phyloP scores from a whole-genome alignment of 35 echinoderm and acorn worm genomes.

The Ophioderma brevispina region DNA sequence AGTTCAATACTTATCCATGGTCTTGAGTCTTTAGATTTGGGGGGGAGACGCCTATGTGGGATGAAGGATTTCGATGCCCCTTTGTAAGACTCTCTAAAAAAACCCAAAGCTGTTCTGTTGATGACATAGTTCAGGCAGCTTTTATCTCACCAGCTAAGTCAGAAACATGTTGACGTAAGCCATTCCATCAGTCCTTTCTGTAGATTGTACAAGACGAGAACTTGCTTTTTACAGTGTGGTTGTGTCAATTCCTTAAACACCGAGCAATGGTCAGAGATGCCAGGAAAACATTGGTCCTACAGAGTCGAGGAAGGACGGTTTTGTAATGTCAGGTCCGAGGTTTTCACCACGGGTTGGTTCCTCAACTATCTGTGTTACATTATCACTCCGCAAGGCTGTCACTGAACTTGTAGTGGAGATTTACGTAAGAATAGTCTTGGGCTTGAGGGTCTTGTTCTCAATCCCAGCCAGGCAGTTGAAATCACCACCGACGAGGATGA shows the following conservation, averaged over 20 bases:
- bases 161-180: too few species aligned
- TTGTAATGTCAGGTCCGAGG: too few species aligned
- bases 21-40: too few species aligned
- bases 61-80: not conserved
- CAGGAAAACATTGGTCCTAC: too few species aligned
- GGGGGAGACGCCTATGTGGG: not conserved
- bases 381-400: not conserved
- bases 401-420: too few species aligned
- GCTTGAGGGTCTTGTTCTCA: not conserved
- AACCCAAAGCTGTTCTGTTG: not conserved
- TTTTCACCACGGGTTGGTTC: not conserved
- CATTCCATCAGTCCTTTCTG: not conserved
- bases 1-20: too few species aligned
- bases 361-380: not conserved
- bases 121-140: not conserved
- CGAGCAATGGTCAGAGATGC: not conserved
- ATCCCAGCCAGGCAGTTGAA: not conserved
- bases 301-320: too few species aligned
- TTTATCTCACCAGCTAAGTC: too few species aligned
- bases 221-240: not conserved
- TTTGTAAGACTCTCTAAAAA: not conserved
- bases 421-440: too few species aligned
- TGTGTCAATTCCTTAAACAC: not conserved
- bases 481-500: too few species aligned
- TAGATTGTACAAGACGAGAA: not conserved